Evolutionary conservation across 2,797 vertebrate species (phyloP).

Genomic region (Poecilia picta): DNA sequence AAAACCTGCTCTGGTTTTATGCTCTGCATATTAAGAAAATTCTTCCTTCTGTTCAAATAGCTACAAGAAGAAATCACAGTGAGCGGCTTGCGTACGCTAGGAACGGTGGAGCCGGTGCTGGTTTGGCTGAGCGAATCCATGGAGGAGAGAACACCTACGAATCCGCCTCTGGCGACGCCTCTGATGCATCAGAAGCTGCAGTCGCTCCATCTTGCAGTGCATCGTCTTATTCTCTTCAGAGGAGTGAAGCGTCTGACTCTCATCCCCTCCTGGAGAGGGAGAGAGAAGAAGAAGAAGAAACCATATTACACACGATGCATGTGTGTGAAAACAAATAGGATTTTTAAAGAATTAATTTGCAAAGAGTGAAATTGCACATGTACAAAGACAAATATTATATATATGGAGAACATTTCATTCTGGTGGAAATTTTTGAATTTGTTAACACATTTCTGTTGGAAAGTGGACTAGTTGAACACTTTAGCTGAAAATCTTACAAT

Average conservation of each 20-base stretch:
- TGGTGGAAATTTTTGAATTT: neutral
- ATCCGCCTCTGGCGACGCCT: conserved; percentile 85
- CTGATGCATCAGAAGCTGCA: conserved; percentile 91
- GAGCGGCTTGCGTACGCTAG: conserved; percentile 55
- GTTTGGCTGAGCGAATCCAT: conserved; percentile 62
- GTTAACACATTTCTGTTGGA: neutral
- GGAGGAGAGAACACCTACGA: conserved; percentile 79
- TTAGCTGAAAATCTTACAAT: neutral
- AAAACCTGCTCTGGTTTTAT: neutral
- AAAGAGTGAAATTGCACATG: neutral
- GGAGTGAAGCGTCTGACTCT: conserved; percentile 46
- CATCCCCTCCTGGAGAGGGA: conserved; percentile 72
- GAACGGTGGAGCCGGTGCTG: conserved; percentile 44
- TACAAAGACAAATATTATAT: neutral
- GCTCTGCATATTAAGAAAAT: neutral
- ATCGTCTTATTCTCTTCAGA: conserved; percentile 88
- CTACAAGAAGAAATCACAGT: conserved; percentile 65
- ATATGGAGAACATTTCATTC: neutral
- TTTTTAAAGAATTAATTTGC: neutral
- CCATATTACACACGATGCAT: neutral
- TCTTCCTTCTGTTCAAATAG: neutral
- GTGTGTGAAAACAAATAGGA: neutral
- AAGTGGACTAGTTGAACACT: neutral
- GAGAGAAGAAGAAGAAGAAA: neutral
- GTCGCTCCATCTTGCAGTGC: conserved; percentile 90